Percentiles rank a stretch among this genome's conserved stretches.
Conservation (phyloP, 2,797 vertebrate genomes). For the Acropternis orthonyx region DNA sequence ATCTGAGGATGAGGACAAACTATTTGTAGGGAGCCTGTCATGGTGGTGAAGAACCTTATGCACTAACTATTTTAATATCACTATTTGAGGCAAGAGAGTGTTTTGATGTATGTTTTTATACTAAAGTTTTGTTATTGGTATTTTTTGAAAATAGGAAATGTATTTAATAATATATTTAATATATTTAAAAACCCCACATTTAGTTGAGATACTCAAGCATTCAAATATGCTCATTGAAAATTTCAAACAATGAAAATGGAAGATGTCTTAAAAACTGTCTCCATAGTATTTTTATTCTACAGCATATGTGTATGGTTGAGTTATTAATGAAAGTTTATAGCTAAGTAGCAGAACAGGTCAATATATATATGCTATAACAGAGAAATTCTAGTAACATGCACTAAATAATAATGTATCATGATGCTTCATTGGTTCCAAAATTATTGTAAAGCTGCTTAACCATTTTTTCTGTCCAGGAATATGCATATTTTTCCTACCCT, state of each 20-base stretch:
- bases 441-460: neutral
- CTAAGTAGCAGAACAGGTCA: neutral
- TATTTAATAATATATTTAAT: neutral
- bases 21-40: neutral
- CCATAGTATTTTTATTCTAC: neutral
- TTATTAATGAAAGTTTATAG: neutral
- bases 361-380: neutral
- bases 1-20: neutral
- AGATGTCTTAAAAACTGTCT: neutral
- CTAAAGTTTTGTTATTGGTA: neutral
- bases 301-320: neutral
- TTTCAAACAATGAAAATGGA: neutral
- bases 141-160: neutral
- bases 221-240: neutral
- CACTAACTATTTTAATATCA: neutral
- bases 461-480: neutral
- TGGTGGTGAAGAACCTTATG: neutral
- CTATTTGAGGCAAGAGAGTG: neutral
- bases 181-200: neutral
- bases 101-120: neutral
- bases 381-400: neutral
- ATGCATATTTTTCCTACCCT: neutral
- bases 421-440: slow-evolving; percentile 7
- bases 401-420: neutral
- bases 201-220: neutral